Evolutionary conservation across 2,888 invertebrate species (phyloP).

Genomic region (Frankliniella intonsa): DNA sequence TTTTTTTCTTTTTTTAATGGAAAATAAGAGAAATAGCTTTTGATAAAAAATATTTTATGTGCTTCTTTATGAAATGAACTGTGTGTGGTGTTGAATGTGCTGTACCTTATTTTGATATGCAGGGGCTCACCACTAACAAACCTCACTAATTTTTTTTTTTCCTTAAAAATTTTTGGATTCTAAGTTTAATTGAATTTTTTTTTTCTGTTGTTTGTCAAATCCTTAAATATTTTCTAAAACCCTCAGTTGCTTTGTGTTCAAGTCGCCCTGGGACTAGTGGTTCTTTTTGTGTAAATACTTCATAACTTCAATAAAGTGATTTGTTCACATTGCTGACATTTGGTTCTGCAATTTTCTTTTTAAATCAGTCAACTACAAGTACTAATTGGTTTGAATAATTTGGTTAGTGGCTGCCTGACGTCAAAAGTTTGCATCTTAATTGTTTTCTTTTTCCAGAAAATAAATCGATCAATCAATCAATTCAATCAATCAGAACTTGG

Average conservation of each 20-base stretch:
- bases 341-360: background rate
- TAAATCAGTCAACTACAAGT: background rate
- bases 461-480: no score
- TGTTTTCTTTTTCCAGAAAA: background rate
- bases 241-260: background rate
- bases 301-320: no score
- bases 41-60: background rate
- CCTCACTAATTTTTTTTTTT: background rate
- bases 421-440: constrained; percentile 3
- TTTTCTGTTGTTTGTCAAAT: background rate
- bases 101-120: background rate
- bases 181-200: background rate
- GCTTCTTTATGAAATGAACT: background rate
- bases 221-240: background rate
- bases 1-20: background rate
- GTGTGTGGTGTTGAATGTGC: background rate
- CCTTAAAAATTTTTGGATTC: background rate
- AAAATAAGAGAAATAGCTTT: background rate
- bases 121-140: constrained; percentile 16
- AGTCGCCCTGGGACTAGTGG: background rate
- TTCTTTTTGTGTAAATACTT: constrained; percentile 13
- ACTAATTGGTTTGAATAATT: constrained; percentile 19
- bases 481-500: background rate
- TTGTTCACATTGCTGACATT: no score
- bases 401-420: constrained; percentile 21